Evolutionary conservation across 2,113 vertebrate species (phyloP).

Genomic region (Gallinago paraguaiae): DNA sequence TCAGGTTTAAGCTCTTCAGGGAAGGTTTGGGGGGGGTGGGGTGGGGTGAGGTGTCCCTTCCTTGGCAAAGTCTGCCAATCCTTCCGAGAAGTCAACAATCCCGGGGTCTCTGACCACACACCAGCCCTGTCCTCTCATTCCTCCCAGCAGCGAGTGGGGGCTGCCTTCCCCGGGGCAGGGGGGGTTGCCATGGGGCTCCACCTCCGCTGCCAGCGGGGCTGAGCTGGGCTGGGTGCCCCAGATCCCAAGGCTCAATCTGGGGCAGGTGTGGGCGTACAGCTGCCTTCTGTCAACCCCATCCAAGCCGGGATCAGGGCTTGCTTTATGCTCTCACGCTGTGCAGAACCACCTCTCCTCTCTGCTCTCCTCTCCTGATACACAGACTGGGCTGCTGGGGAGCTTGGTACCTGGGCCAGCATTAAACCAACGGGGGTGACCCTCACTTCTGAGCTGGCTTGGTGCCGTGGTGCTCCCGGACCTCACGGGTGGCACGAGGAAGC

Average conservation of each 20-base stretch:
- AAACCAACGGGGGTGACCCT: background rate
- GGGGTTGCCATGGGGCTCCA: background rate
- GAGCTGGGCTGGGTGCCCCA: background rate
- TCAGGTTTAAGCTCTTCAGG: background rate
- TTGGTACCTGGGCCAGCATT: background rate
- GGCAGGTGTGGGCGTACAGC: background rate
- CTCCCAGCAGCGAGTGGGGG: background rate
- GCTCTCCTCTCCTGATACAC: too few relatives aligned
- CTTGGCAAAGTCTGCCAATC: background rate
- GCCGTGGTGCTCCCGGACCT: background rate
- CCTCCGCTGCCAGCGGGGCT: background rate
- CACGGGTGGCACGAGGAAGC: fast-evolving
- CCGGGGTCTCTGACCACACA: fast-evolving
- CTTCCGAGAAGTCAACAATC: background rate
- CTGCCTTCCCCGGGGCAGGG: fast-evolving
- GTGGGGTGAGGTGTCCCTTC: background rate
- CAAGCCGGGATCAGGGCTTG: fast-evolving
- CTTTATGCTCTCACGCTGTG: background rate
- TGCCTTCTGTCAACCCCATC: background rate
- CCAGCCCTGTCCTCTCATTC: fast-evolving
- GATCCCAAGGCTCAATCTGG: fast-evolving
- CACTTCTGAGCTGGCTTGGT: background rate
- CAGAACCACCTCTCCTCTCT: too few relatives aligned
- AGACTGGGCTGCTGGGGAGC: background rate
- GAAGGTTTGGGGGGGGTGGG: background rate